Percentiles rank a stretch among this genome's conserved stretches.
Evolutionary conservation across 2,113 vertebrate species (phyloP).

Genomic region (Vulpes vulpes): DNA sequence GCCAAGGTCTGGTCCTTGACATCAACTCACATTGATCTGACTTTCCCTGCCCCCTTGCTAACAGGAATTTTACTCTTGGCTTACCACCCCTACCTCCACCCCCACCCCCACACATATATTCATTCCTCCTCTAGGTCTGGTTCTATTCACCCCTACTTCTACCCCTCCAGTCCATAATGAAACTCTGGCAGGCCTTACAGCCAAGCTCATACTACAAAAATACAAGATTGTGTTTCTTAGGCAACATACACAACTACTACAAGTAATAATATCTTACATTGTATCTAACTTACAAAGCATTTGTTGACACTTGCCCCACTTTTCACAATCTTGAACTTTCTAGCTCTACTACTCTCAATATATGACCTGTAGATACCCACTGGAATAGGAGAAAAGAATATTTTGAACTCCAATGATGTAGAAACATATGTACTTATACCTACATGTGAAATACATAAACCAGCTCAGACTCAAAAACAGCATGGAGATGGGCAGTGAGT

Average conservation of each 20-base stretch:
- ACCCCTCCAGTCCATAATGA: not conserved
- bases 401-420: not conserved
- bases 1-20: not conserved
- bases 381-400: not conserved
- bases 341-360: not conserved
- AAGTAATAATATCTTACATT: not conserved
- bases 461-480: not conserved
- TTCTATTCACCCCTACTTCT: not conserved
- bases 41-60: not conserved
- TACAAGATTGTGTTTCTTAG: not conserved
- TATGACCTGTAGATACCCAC: not conserved
- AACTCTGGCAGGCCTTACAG: not conserved
- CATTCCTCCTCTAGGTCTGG: not conserved
- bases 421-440: not conserved
- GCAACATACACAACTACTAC: not conserved
- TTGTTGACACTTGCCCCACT: not conserved
- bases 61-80: not conserved
- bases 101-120: not conserved
- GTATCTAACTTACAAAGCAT: not conserved
- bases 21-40: not conserved
- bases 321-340: not conserved
- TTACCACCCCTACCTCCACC: not conserved
- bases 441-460: not conserved
- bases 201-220: not conserved
- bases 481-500: not conserved